A percentile compares a stretch with the other conserved stretches of the same genome.
phyloP scores from a whole-genome alignment of 2,888 invertebrate species.

The Silvanus unidentatus region DNA sequence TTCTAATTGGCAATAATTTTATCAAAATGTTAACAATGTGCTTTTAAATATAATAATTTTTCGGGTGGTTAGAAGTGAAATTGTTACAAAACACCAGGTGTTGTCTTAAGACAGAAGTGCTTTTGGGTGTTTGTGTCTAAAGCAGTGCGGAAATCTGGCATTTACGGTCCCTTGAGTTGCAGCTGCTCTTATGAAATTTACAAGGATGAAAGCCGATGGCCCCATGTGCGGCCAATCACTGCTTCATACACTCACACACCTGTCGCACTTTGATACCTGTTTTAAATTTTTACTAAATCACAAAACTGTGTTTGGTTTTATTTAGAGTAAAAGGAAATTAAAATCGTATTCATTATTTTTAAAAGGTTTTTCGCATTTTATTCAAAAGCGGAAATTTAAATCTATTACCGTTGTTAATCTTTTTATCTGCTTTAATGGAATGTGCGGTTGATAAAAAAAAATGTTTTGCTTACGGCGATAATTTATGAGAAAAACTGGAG shows the following conservation, averaged over 20 bases:
- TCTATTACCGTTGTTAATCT: no score
- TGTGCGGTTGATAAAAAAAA: no score
- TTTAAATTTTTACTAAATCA: neutral
- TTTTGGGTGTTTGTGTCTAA: neutral
- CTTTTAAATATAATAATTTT: neutral
- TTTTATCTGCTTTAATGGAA: no score
- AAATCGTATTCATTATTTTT: no score
- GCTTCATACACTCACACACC: slow-evolving; percentile 28
- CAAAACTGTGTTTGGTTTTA: neutral
- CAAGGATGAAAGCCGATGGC: slow-evolving; percentile 8
- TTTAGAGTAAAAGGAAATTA: no score
- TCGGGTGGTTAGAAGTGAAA: neutral
- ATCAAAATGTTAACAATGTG: neutral
- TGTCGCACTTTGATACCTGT: slow-evolving; percentile 19
- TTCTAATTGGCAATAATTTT: no score
- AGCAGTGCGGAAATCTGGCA: slow-evolving; percentile 23
- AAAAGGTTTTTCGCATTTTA: no score
- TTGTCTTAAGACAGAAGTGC: neutral
- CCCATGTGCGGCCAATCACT: slow-evolving; percentile 35
- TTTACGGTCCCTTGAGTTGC: slow-evolving; percentile 11
- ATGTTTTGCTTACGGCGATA: no score
- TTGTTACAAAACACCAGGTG: slow-evolving; percentile 2
- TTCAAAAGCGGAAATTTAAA: no score
- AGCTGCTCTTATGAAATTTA: slow-evolving; percentile 8
- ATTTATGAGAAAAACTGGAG: no score